Percentiles rank a stretch among this genome's conserved stretches.
Evolutionary conservation across 2,113 vertebrate species (phyloP).

Genomic region (Thunnus maccoyii): DNA sequence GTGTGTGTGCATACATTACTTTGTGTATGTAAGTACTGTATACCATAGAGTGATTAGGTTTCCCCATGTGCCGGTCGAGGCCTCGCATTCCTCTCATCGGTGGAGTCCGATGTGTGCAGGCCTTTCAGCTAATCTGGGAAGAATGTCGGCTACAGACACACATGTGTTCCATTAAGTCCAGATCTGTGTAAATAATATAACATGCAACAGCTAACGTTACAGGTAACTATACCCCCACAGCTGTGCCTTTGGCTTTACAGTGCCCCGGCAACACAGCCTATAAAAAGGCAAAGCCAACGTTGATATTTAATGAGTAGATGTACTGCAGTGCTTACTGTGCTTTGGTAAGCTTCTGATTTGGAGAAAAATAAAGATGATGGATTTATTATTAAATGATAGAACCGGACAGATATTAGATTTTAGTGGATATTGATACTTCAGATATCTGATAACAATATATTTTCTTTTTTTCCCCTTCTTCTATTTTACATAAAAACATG

Average conservation of each 20-base stretch:
- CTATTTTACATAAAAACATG: background rate
- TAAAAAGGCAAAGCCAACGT: constrained; percentile 65
- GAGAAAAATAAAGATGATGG: constrained; percentile 34
- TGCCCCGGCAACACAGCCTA: constrained; percentile 48
- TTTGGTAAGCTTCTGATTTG: constrained; percentile 25
- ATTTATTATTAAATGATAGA: constrained; percentile 10
- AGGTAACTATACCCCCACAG: constrained; percentile 82
- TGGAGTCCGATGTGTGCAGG: constrained; percentile 71
- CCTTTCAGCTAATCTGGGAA: constrained; percentile 81
- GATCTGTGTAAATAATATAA: constrained; percentile 83
- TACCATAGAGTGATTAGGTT: constrained; percentile 72
- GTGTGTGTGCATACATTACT: constrained; percentile 8
- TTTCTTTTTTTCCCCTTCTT: background rate
- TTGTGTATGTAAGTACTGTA: constrained; percentile 29
- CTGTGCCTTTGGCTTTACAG: constrained; percentile 77
- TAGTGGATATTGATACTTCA: constrained; percentile 2
- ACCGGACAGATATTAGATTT: background rate
- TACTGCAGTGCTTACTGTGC: constrained; percentile 10
- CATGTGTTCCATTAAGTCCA: constrained; percentile 84
- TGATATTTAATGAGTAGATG: constrained; percentile 67
- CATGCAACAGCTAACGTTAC: constrained; percentile 81
- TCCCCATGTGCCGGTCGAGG: constrained; percentile 69
- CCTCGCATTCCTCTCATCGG: constrained; percentile 78
- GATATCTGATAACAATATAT: background rate
- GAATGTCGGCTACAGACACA: constrained; percentile 80